phyloP scores from a whole-genome alignment of 2,888 invertebrate genomes.

The Rapana venosa region DNA sequence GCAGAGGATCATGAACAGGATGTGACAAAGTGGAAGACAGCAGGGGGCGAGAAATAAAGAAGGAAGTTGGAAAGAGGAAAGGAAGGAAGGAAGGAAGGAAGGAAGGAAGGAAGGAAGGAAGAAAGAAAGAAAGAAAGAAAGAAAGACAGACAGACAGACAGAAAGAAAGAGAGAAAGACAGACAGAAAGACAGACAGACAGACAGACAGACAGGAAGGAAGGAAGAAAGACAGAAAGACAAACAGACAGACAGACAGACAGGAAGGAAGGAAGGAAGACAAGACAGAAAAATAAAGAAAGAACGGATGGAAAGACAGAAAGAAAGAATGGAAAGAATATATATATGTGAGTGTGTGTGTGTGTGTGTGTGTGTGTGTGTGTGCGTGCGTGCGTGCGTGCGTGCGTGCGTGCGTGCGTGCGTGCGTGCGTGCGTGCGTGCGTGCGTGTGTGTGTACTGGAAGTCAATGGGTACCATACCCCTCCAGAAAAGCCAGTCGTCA shows the following conservation, averaged over 20 bases:
- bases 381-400: no score
- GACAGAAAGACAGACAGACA: background rate
- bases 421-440: no score
- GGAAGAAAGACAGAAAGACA: background rate
- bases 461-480: no score
- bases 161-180: background rate
- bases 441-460: no score
- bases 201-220: background rate
- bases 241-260: background rate
- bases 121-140: background rate
- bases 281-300: background rate
- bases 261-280: background rate
- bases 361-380: no score
- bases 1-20: background rate
- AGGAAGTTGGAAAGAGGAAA: background rate
- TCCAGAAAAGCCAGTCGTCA: no score
- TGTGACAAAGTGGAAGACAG: background rate
- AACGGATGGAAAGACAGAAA: background rate
- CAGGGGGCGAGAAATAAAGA: background rate
- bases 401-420: no score
- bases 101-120: background rate
- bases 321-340: background rate
- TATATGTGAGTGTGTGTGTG: no score
- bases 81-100: background rate
- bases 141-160: background rate